phyloP scores from a whole-genome alignment of 1,140 invertebrate species.

The Trinorchestia longiramus region DNA sequence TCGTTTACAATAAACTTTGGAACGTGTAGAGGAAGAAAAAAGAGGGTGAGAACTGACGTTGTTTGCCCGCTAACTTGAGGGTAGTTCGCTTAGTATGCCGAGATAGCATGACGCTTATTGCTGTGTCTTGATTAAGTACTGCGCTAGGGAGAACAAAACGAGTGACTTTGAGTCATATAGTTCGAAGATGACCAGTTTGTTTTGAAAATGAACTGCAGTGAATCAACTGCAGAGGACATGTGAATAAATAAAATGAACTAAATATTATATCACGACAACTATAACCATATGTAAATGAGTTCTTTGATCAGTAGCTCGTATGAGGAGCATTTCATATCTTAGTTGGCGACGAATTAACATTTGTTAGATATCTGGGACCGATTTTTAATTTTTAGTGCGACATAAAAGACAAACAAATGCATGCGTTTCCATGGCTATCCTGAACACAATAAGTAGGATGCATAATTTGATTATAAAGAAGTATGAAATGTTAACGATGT shows the following conservation, averaged over 20 bases:
- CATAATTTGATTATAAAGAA: no score
- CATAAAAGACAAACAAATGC: no score
- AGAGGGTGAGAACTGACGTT: neutral
- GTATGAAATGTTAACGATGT: no score
- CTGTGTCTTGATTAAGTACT: neutral
- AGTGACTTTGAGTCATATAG: neutral
- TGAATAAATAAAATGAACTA: neutral
- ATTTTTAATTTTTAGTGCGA: no score
- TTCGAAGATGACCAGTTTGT: neutral
- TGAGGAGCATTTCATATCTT: neutral
- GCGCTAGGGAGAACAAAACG: neutral
- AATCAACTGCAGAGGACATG: neutral
- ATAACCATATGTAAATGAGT: no score
- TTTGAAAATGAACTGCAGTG: neutral
- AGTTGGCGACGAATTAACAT: neutral
- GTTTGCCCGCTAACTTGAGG: neutral
- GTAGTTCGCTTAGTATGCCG: neutral
- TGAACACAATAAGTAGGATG: no score
- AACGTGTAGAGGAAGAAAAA: neutral
- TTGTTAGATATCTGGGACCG: no score
- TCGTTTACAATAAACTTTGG: slow-evolving; percentile 26
- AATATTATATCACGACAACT: neutral
- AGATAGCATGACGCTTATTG: neutral
- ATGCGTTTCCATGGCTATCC: no score
- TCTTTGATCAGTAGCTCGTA: neutral